Evolutionary conservation across 2,113 vertebrate genomes (phyloP).

Genomic region (Phylloscopus whistleri): DNA sequence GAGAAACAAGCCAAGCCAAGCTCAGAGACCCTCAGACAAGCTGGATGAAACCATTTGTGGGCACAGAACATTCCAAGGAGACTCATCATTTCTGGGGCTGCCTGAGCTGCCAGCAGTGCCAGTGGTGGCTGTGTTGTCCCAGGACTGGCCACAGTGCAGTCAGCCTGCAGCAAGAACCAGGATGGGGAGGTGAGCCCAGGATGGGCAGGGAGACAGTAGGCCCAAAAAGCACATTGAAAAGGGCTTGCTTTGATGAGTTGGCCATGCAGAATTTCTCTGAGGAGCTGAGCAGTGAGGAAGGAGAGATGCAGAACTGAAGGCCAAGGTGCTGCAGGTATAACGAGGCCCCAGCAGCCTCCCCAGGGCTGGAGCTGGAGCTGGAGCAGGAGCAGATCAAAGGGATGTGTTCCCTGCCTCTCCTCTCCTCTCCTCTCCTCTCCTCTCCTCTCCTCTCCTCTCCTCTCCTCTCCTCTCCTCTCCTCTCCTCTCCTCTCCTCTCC

Average conservation of each 20-base stretch:
- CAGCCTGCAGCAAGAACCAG: neutral
- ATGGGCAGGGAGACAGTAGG: neutral
- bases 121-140: neutral
- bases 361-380: neutral
- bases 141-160: neutral
- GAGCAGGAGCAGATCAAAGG: neutral
- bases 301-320: neutral
- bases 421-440: neutral
- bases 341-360: neutral
- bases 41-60: neutral
- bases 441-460: neutral
- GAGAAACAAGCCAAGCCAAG: neutral
- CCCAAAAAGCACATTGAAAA: neutral
- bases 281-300: neutral
- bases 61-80: neutral
- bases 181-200: neutral
- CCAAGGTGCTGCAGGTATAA: neutral
- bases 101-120: neutral
- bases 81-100: neutral
- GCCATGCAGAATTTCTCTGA: neutral
- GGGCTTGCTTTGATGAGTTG: neutral
- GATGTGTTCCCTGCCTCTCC: neutral
- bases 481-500: neutral
- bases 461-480: neutral
- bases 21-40: neutral